Evolutionary conservation across 2,797 vertebrate species (phyloP), one percentile per base, ranked within the genome.

Genomic region (Poliocrania exsul): DNA sequence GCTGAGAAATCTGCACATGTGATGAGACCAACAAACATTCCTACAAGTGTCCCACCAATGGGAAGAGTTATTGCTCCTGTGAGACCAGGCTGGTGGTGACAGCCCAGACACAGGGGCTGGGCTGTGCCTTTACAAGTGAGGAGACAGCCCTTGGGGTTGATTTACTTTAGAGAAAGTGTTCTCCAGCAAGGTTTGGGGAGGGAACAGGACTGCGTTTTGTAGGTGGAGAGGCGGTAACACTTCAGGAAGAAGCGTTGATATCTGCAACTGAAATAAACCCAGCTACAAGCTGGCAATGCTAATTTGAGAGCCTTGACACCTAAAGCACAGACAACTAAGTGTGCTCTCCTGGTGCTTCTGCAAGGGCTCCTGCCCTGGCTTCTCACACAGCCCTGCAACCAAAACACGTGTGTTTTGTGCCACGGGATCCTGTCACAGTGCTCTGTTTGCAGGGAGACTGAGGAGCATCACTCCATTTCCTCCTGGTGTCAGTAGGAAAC

Each of bases 191-290:
- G 79, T 90, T 51, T 95, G 33, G 4, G 77, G 94, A 46, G 44
- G 82, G 90, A 97, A 73, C 62, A 85, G n/a, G 64, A 78, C 81
- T 94, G 83, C 35, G 37, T 71, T 95, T 96, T 29, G 11, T 56
- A 97, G 86, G 72, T 15, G n/a, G 94, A 94, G 81, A 72, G 85
- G 35, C 40, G 12, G 46, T 37, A 94, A 79, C 16, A 80, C 88
- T 86, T 94, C 19, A 20, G 47, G 90, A 95, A 88, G 87, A 83
- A 66, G 71, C 3, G 1, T 16, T 95, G 89, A 66, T 94, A 94
- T 64, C 84, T 91, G 86, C 58, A 94, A 93, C 85, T 69, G 93
- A 97, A 97, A 95, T 46, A 91, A 95, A 86, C 37, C 49, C 31
- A 73, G 88, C 86, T 86, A 95, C 65, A 51, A 92, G 92, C 62